Base-by-base conservation (phyloP, 2,113 vertebrate genomes). In the Todiramphus chloris region DNA sequence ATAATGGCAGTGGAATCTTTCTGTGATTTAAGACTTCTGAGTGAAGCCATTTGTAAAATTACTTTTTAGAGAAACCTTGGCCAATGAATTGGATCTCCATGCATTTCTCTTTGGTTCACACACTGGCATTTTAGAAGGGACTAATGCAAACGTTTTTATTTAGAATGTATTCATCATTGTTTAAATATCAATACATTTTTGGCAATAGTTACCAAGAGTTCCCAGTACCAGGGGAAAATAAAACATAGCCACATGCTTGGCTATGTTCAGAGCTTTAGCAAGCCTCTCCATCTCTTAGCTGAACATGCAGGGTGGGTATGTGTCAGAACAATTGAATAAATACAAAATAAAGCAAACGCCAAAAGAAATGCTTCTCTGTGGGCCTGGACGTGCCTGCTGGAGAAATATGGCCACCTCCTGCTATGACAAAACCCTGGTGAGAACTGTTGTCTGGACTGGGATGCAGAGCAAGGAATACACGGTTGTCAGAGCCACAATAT, bases 141-240 rank as follows among this genome's bases (percentile, higher is more conserved):
- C 67, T 96, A 93, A 96, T 53, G 35, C 86, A 93, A 78, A 95
- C 37, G 12, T 88, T 94, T 89, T 85, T 97, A 94, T 84, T 97
- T 89, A 93, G 90, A 83, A 67, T 89, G 89, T 96, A 92, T 97
- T 97, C 25, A 75, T 81, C 27, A 33, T 94, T 92, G 48, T 62
- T 96, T 93, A 95, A 95, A 72, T 95, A 82, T 31, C 5, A 60
- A 82, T 83, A 94, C 88, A 91, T 58, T 81, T 93, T 96, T 89
- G 77, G 92, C 95, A 66, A 89, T 69, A 91, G 83, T 91, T 69
- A 77, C 23, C 83, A 66, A 86, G 95, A 92, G 50, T 68, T 94
- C 90, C 88, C 88, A 78, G 73, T 87, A 87, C 79, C 69, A 60
- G 76, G n/a, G 58, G 60, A 35, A 94, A 93, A 87, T 33, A 64